Conservation (phyloP, 2,113 vertebrate species). For the Catharus fuscescens region DNA sequence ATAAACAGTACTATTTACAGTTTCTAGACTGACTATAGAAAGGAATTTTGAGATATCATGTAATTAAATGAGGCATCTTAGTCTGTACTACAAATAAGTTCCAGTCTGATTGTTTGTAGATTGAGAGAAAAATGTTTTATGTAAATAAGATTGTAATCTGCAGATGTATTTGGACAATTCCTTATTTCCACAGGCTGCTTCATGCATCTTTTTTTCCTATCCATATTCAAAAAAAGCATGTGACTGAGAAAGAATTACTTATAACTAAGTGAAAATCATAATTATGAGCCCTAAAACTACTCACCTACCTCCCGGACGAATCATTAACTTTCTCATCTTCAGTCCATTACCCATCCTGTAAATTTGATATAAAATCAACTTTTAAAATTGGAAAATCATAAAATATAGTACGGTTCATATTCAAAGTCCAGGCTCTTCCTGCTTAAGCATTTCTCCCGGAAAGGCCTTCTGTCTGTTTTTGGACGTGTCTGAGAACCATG, state of each 20-base stretch:
- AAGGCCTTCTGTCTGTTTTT: not conserved
- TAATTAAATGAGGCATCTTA: not conserved
- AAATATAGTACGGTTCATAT: not conserved
- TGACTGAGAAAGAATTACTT: not conserved
- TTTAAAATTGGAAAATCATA: not conserved
- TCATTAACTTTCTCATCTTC: not conserved
- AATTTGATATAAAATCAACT: not conserved
- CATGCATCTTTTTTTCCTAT: not conserved
- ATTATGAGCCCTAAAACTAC: not conserved
- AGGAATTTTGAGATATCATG: not conserved
- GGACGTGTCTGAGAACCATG: not conserved
- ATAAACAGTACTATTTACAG: not conserved
- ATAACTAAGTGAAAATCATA: not conserved
- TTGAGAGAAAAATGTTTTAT: not conserved
- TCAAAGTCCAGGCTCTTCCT: not conserved
- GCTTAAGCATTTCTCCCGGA: not conserved
- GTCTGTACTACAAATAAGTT: not conserved
- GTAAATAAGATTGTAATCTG: not conserved
- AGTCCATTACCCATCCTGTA: accelerated
- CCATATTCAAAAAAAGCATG: not conserved
- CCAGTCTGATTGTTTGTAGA: not conserved
- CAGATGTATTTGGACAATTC: not conserved
- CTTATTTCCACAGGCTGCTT: not conserved
- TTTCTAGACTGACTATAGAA: not conserved
- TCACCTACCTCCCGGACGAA: not conserved